Evolutionary conservation across 2,797 vertebrate species (phyloP), one percentile per base, ranked within the genome.

Genomic region (Bradypodion pumilum): DNA sequence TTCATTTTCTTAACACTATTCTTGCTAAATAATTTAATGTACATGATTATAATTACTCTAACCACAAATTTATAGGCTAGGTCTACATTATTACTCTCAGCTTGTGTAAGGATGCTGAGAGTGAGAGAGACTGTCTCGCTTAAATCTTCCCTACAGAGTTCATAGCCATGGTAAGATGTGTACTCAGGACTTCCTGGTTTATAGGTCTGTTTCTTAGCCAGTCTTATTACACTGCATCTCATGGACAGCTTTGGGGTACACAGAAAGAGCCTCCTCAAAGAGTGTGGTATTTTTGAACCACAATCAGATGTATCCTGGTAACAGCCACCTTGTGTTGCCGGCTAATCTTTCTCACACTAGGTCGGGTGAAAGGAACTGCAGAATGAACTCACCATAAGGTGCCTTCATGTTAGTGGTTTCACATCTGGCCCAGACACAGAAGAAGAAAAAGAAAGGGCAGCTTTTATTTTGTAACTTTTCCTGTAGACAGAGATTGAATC

Each of bases 391-490:
- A n/a, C n/a, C n/a, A n/a, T n/a, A n/a, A n/a, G n/a, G n/a, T n/a
- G n/a, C n/a, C n/a, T n/a, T n/a, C n/a, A n/a, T n/a, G n/a, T n/a
- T n/a, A n/a, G n/a, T n/a, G n/a, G n/a, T n/a, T n/a, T n/a, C n/a
- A n/a, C n/a, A n/a, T n/a, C n/a, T n/a, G n/a, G n/a, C n/a, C n/a
- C n/a, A n/a, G n/a, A n/a, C n/a, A n/a, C n/a, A n/a, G n/a, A n/a
- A n/a, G n/a, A n/a, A n/a, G n/a, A n/a, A n/a, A n/a, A n/a, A n/a
- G n/a, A n/a, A 21, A 21, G n/a, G 66, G 59, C 84, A 42, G 40
- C 86, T 85, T 40, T 86, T n/a, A 86, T 52, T 63, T 72, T 9
- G 52, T 80, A 52, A 78, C 49, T 70, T 86, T 86, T n/a, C 46
- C 72, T 86, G 56, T 32, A 81, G 77, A 63, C 76, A 52, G 72